Evolutionary conservation across 2,113 vertebrate species (phyloP).

Genomic region (Myotis lucifugus): DNA sequence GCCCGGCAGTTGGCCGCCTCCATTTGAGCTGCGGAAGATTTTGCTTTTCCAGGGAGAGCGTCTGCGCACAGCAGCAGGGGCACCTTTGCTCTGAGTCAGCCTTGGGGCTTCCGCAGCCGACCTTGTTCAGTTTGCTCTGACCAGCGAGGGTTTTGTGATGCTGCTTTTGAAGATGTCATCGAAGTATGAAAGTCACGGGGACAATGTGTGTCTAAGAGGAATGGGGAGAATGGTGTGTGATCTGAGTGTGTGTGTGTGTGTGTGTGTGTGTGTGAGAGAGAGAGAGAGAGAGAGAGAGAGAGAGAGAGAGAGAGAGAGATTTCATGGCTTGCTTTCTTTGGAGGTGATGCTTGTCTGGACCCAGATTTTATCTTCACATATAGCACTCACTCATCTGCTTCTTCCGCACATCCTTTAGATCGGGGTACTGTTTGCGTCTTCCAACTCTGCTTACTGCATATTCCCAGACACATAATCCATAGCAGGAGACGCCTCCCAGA

Average conservation of each 20-base stretch:
- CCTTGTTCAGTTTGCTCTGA: slow-evolving; percentile 58
- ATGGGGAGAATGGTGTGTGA: not conserved
- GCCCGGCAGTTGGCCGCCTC: slow-evolving; percentile 31
- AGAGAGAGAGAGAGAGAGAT: not conserved
- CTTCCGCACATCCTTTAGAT: not conserved
- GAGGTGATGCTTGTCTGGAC: not conserved
- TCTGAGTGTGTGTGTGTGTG: not conserved
- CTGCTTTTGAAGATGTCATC: slow-evolving; percentile 12
- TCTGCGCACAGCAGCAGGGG: slow-evolving; percentile 68
- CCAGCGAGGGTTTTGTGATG: not conserved
- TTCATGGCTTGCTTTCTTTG: not conserved
- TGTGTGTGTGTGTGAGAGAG: not conserved
- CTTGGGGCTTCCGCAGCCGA: not conserved
- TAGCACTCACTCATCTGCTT: not conserved
- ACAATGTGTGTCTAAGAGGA: not conserved
- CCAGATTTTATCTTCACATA: not conserved
- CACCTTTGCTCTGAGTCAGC: slow-evolving; percentile 47
- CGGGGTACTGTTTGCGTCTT: not conserved
- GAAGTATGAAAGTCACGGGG: slow-evolving; percentile 34
- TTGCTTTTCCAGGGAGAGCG: slow-evolving; percentile 53
- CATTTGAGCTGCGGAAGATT: not conserved
- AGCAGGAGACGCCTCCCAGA: too few relatives aligned
- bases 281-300: too few relatives aligned
- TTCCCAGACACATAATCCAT: not conserved
- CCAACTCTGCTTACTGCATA: rapidly evolving